Percentiles rank a stretch among this genome's conserved stretches.
phyloP scores from a whole-genome alignment of 2,888 invertebrate genomes.

The Neoscelio sp. region DNA sequence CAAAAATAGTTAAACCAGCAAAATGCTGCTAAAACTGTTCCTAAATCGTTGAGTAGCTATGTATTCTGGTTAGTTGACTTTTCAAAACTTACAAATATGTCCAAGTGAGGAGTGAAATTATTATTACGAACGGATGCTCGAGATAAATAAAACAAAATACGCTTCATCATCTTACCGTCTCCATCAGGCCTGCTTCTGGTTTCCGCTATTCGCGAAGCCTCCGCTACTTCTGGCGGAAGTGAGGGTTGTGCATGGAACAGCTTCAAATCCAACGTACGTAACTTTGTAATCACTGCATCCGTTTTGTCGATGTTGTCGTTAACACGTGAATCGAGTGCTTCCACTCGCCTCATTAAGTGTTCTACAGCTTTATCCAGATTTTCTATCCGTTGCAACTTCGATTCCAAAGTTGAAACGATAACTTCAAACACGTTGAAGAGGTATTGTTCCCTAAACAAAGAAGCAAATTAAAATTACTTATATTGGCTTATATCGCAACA shows the following conservation, averaged over 20 bases:
- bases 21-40: too few species aligned
- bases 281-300: constrained; percentile 91
- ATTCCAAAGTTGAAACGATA: constrained; percentile 94
- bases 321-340: constrained; percentile 91
- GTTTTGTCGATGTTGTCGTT: constrained; percentile 94
- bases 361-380: constrained; percentile 95
- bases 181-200: constrained; percentile 73
- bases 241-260: constrained; percentile 86
- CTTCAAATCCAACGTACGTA: constrained; percentile 90
- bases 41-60: too few species aligned
- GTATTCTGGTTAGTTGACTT: too few species aligned
- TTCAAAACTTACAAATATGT: too few species aligned
- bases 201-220: constrained; percentile 72
- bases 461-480: too few species aligned
- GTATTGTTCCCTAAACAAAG: constrained; percentile 91
- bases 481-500: too few species aligned
- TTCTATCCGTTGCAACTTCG: constrained; percentile 94
- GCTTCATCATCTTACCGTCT: constrained; percentile 69
- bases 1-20: too few species aligned
- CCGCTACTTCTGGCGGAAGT: constrained; percentile 81
- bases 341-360: constrained; percentile 93
- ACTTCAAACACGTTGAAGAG: constrained; percentile 95
- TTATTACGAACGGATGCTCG: background rate
- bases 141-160: too few species aligned
- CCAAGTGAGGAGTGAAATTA: background rate